Evolutionary conservation across 1,140 invertebrate species (phyloP).

Genomic region (Drosophila pachea): DNA sequence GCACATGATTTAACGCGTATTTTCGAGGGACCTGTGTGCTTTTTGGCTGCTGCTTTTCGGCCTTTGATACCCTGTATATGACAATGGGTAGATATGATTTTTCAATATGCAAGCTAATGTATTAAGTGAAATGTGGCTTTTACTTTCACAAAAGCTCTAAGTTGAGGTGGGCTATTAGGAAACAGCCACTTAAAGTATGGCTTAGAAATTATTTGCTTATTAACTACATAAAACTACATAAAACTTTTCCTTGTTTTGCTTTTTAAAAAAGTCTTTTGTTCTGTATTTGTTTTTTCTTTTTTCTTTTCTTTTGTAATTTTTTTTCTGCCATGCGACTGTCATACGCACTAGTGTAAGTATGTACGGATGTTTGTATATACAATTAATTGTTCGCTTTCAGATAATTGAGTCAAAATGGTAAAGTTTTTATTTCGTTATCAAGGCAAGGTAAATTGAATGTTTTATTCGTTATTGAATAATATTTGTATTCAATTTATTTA

Average conservation of each 20-base stretch:
- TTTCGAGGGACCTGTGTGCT: constrained; percentile 2
- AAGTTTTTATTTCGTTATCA: neutral
- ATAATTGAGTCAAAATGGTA: constrained; percentile 27
- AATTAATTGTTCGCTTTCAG: constrained; percentile 28
- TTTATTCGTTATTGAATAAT: constrained; percentile 1
- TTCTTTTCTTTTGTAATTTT: no score
- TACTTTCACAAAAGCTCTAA: no score
- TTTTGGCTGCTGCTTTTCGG: neutral
- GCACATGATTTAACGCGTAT: constrained; percentile 61
- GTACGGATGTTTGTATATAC: constrained; percentile 6
- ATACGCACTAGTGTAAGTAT: constrained; percentile 37
- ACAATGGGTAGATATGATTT: neutral
- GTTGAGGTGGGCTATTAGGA: no score
- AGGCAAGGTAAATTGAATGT: constrained; percentile 5
- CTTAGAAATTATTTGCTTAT: no score
- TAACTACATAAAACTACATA: no score
- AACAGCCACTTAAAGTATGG: no score
- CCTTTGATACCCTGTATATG: constrained; percentile 2
- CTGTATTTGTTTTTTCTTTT: no score
- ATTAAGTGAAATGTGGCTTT: no score
- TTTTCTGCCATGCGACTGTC: constrained; percentile 41
- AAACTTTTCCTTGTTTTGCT: no score
- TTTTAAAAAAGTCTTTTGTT: no score
- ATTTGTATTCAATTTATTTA: neutral
- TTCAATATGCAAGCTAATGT: no score